Percentiles rank a stretch among this genome's conserved stretches.
Evolutionary conservation across 2,113 vertebrate genomes (phyloP).

Genomic region (Antechinus flavipes): DNA sequence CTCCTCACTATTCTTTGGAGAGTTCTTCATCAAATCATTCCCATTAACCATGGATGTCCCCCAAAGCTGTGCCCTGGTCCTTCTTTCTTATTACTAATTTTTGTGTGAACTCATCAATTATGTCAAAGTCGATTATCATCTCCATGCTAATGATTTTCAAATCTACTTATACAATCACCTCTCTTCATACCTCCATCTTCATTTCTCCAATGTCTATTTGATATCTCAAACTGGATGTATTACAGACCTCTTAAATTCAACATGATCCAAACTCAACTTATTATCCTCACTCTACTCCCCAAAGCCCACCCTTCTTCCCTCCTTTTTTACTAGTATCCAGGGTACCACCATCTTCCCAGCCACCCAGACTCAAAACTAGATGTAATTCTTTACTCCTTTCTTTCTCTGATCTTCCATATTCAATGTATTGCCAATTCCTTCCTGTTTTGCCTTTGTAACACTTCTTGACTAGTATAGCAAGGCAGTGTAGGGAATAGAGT

Average conservation of each 20-base stretch:
- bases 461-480: neutral
- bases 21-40: neutral
- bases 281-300: neutral
- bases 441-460: neutral
- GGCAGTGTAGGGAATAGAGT: neutral
- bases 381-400: neutral
- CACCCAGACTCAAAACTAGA: neutral
- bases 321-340: too few relatives aligned
- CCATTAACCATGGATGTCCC: neutral
- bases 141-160: neutral
- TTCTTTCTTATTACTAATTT: neutral
- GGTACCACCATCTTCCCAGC: neutral
- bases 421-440: neutral
- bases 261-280: neutral
- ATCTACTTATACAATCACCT: neutral
- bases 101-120: neutral
- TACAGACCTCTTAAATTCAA: neutral
- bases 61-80: neutral
- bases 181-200: neutral
- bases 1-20: constrained; percentile 36
- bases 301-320: neutral
- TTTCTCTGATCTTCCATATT: neutral
- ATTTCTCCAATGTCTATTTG: neutral
- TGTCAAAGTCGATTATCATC: neutral
- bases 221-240: neutral